Evolutionary conservation across 2,113 vertebrate species (phyloP), one percentile per base, ranked within the genome.

Genomic region (Catagonus wagneri): DNA sequence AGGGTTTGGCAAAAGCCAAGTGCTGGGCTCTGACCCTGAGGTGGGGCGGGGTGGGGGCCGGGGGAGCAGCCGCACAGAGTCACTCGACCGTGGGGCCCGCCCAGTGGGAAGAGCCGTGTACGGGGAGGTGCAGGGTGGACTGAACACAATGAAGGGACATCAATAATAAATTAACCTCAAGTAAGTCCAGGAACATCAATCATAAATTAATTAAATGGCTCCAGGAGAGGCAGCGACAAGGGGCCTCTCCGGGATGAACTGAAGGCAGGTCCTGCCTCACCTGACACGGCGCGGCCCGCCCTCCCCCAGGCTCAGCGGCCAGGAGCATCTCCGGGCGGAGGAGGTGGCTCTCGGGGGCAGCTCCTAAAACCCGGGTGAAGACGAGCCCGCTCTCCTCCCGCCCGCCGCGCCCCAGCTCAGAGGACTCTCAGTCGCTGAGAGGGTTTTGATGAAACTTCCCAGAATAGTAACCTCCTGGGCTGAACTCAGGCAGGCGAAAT

Each of bases 171-270:
- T 96, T 61, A 96, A 83, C 68, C 96, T 93, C 87, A 68, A 96
- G 80, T 23, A 92, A 92, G 96, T 58, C 96, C 85, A 80, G 95
- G 88, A 83, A 86, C 93, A 96, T 96, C 95, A 56, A 96, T 94
- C 94, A 96, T 95, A 90, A 97, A 97, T 95, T 97, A 98, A 98
- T 96, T 93, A 98, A 97, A 95, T 71, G 94, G 94, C 85, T 97
- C 92, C 83, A 52, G 83, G n/a, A 95, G 83, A 93, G 84, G 69
- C 32, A 7, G 52, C 13, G 63, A 83, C 36, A 23, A 75, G 89
- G 50, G 90, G 86, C 68, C 92, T 20, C 16, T 54, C 34, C 0
- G 22, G 85, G 91, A 83, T 10, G 68, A 32, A 61, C 15, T 2
- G 11, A 39, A 56, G 71, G 36, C 1, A 0, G 6, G 14, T 19